These are phyloP conservation scores for Cotesia congregata DNA, from an alignment of 2,888 invertebrate species.

Conservation along the genomic window DNA sequence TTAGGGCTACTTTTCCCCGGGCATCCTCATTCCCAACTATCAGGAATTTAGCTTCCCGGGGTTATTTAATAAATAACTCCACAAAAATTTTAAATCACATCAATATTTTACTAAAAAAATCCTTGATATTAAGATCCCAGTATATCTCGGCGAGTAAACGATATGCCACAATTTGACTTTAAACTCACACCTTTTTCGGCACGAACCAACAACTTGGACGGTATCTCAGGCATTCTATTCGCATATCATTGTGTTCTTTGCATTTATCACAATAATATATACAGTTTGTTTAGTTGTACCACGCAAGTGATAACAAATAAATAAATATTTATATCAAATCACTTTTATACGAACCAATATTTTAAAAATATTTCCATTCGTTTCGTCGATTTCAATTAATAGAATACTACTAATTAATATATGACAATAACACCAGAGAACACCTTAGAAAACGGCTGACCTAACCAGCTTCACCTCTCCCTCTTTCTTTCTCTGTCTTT, in stretches of 20 bases:
- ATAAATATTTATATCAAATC: background rate
- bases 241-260: constrained; percentile 4
- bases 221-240: constrained; percentile 20
- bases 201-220: constrained; percentile 28
- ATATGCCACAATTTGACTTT: constrained; percentile 11
- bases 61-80: background rate
- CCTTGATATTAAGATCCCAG: background rate
- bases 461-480: constrained; percentile 33
- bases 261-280: constrained; percentile 1
- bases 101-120: background rate
- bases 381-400: background rate
- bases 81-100: constrained; percentile 7
- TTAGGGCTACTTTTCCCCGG: constrained; percentile 36
- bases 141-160: background rate
- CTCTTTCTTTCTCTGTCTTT: constrained; percentile 27
- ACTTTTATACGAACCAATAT: background rate
- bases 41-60: background rate
- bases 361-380: background rate
- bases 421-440: background rate
- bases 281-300: constrained; percentile 12
- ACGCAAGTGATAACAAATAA: background rate
- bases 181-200: constrained; percentile 37
- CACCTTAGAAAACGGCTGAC: constrained; percentile 33
- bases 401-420: background rate
- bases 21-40: constrained; percentile 17